Evolutionary conservation across 1,140 invertebrate genomes (phyloP), one percentile per base, ranked within the genome.

Genomic region (Lutraria rhynchaena): DNA sequence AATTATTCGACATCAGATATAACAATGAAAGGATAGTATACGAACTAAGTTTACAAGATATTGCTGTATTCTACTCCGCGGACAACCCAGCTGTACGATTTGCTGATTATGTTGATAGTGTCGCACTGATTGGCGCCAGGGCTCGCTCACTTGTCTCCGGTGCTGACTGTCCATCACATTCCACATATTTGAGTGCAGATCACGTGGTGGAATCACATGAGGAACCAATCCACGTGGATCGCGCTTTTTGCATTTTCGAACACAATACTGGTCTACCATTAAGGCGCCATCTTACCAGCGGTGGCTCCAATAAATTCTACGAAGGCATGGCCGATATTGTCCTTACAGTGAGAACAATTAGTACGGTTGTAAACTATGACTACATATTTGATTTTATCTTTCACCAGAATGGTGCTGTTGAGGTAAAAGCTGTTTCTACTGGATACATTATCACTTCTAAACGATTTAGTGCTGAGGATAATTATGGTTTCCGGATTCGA

Each of bases 311-410:
- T 17, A 73, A 73, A 0, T 87, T 78, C 73, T 86, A 82, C 41
- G 82, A 81, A 46, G 87, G 86, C 0, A 74, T 86, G 65, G 37
- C 78, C 22, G 87, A 86, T 57, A 69, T 76, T 57, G 83, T 88
- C 24, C 76, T 90, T 0, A 83, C 88, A 27, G 31, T 90, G 22
- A 60, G 88, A 29, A 84, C 82, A n/a, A 82, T 88, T 41, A n/a
- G 71, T 17, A 86, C 83, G 27, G 58, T 89, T 4, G 65, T 60
- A 17, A 89, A 88, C 61, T 89, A 89, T 75, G 87, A 89, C 61
- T 89, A 89, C 81, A 86, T 89, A 15, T 74, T 90, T 13, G 89
- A 90, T 65, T 88, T 87, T 58, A 83, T 87, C 9, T 90, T 90
- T 67, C 86, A 89, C 74, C 83, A 87, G 27, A 89, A 87, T 81